Evolutionary conservation across 2,888 invertebrate genomes (phyloP).

Genomic region (Andrena chrysosceles): DNA sequence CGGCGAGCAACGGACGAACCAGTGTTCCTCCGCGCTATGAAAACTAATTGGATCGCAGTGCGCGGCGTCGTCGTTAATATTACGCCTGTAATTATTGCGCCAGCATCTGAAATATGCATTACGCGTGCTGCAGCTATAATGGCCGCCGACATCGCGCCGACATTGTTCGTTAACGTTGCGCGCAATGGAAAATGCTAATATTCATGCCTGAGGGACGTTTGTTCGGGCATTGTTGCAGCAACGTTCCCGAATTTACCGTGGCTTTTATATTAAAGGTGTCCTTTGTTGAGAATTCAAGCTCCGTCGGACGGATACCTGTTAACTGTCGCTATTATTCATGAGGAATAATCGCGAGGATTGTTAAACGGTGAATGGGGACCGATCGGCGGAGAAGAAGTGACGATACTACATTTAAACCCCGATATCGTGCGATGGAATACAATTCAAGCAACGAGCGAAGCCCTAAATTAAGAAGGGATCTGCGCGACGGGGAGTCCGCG

Average conservation of each 20-base stretch:
- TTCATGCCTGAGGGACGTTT: not conserved
- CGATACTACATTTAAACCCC: not conserved
- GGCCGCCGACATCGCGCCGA: not conserved
- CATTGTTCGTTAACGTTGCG: conserved; percentile 4
- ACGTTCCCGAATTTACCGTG: not conserved
- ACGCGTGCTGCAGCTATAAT: not conserved
- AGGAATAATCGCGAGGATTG: not conserved
- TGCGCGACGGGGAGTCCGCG: not conserved
- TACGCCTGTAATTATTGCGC: not conserved
- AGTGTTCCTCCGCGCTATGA: conserved; percentile 12
- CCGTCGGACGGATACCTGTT: not conserved
- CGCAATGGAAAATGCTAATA: conserved; percentile 9
- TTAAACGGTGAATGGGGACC: not conserved
- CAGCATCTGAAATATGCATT: conserved; percentile 5
- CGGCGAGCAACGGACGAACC: conserved; percentile 6
- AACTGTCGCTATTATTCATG: not conserved
- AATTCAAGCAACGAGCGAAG: not conserved
- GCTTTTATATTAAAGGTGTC: not conserved
- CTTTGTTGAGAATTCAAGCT: not conserved
- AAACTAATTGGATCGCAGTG: conserved; percentile 42
- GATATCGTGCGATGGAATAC: not conserved
- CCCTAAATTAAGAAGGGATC: conserved; percentile 18
- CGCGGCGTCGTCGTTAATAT: conserved; percentile 19
- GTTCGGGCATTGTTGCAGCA: not conserved
- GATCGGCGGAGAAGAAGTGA: not conserved